Base-by-base conservation (phyloP, 2,113 vertebrate species). In the Melanerpes formicivorus region DNA sequence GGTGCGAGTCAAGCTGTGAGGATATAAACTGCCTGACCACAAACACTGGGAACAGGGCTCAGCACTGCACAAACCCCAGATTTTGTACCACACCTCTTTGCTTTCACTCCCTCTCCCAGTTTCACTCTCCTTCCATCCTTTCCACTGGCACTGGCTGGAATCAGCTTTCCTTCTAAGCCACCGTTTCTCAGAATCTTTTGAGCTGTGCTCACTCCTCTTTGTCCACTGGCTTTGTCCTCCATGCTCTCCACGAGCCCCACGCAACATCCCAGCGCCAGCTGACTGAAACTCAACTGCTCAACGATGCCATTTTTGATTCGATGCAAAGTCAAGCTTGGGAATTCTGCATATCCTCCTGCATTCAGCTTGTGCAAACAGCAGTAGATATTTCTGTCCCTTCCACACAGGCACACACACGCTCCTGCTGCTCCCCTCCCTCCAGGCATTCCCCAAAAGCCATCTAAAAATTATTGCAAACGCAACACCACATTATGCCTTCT, bases 361-460 rank as follows among this genome's bases (percentile, higher is more conserved):
- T 55, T 85, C 72, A 65, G 63, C 81, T 60, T 63, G 52, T 85
- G 65, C 73, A 88, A 95, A 92, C 80, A 91, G 46, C 70, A 79
- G 72, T 26, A 84, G 75, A 60, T 90, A 94, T 88, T 93, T 89
- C 80, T 74, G 10, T 88, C 62, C 70, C 48, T 88, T 80, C 84
- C 66, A 54, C 62, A 52, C 58, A 77, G 40, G 50, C 73, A 46
- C 29, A 66, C 30, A 72, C 82, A 42, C 1, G 9, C 44, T 93
- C 84, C 73, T 86, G 80, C 85, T 76, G 80, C 77, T 93, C 87
- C 62, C 70, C 58, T 34, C 88, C 69, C 92, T 82, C 72, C 59
- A 90, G 91, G 88, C 88, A 44, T 93, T 94, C 91, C 93, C 87
- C 70, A 78, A 95, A 96, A 96, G 66, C 81, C 90, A 84, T 82